Evolutionary conservation across 1,140 invertebrate species (phyloP), one percentile per base, ranked within the genome.

Genomic region (Scylla paramamosain): DNA sequence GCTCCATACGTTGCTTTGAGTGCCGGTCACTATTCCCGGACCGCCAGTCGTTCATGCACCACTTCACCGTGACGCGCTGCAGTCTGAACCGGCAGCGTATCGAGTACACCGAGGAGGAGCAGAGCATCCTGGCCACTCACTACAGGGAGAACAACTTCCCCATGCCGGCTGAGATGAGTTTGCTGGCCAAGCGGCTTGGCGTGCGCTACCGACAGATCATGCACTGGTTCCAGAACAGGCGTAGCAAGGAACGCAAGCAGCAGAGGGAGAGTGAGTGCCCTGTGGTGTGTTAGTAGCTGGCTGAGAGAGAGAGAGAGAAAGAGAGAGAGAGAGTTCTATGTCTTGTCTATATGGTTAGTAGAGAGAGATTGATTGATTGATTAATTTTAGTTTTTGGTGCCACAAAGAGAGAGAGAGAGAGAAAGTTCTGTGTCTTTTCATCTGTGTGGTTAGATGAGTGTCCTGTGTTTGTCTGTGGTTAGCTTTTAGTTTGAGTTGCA

Each of bases 191-290:
- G 84, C 46, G 96, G 14, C 48, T 96, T 8, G 95, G 95, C 32
- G 95, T 96, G 12, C 94, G 94, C 14, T 95, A 96, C 46, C 82
- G 96, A 1, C 96, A 96, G 28, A 95, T 96, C 28, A 95, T 96
- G 94, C 96, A 96, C 45, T 96, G 96, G 96, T 96, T 96, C 90
- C 96, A 96, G 32, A 96, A 96, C 91, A 89, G 96, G 20, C 88
- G 96, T 2, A 96, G 96, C 59, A 96, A 95, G 67, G 96, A 96
- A 83, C 90, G 96, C 20, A 96, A 96, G 82, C 86, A 91, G 46
- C 92, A 91, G 82, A 93, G 67, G 67, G 48, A 95, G 59, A 92
- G 94, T 95, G 83, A 88, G 94, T 95, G 16, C 8, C 25, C 86
- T n/a, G 10, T 39, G 39, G 1, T 39, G 39, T 0, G 3, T 84